Evolutionary conservation across 2,888 invertebrate genomes (phyloP).

Genomic region (Calameuta filiformis): DNA sequence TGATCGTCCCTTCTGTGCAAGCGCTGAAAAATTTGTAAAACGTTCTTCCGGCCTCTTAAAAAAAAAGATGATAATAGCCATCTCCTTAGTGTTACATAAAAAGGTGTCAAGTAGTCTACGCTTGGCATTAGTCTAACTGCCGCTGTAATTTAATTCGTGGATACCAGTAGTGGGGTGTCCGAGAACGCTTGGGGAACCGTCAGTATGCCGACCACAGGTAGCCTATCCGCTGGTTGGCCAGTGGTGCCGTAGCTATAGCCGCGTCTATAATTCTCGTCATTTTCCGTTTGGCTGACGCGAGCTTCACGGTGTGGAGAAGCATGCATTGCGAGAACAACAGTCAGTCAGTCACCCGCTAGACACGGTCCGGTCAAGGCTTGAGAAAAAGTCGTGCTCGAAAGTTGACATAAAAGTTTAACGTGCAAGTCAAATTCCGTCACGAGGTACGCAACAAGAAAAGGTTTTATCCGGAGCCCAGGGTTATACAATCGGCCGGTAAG

Average conservation of each 20-base stretch:
- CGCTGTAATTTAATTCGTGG: not conserved
- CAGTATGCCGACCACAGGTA: slow-evolving; percentile 25
- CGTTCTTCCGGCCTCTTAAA: not conserved
- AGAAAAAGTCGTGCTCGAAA: not conserved
- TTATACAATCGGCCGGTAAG: not conserved
- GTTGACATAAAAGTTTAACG: not conserved
- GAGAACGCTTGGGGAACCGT: slow-evolving; percentile 30
- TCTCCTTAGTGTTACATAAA: not conserved
- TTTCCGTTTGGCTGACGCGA: not conserved
- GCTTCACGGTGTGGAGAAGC: not conserved
- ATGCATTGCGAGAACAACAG: not conserved
- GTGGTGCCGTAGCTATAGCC: slow-evolving; percentile 1
- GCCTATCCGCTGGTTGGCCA: slow-evolving; percentile 16
- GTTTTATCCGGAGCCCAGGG: not conserved
- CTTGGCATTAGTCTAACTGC: not conserved
- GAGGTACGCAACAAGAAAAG: not conserved
- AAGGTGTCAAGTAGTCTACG: not conserved
- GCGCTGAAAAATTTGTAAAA: not conserved
- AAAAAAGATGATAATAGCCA: not conserved
- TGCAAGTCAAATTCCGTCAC: not conserved
- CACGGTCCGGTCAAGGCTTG: not conserved
- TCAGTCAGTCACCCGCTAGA: not conserved
- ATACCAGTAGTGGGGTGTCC: not conserved
- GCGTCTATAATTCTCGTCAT: not conserved
- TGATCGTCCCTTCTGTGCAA: not conserved